Percentiles rank a stretch among this genome's conserved stretches.
phyloP scores from a whole-genome alignment of 2,113 vertebrate species.

The Taurulus bubalis region DNA sequence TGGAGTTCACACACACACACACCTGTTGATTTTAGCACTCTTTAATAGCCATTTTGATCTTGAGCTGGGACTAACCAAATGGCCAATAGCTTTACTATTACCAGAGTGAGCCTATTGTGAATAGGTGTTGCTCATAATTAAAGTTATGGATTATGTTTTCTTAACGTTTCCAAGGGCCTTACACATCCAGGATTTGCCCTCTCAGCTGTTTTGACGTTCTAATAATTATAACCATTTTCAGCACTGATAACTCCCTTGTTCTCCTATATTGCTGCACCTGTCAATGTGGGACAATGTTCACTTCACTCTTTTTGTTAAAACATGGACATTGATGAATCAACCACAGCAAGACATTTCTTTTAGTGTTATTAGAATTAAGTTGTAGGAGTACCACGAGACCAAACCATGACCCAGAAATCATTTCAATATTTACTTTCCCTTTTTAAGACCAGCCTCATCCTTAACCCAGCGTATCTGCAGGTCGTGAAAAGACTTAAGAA shows the following conservation, averaged over 20 bases:
- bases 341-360: neutral
- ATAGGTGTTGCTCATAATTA: neutral
- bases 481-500: neutral
- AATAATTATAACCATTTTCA: neutral
- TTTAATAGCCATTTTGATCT: neutral
- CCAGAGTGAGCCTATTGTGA: neutral
- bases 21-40: constrained; percentile 2
- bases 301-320: no score
- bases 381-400: neutral
- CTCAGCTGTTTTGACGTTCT: neutral
- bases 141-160: neutral
- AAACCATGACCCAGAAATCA: neutral
- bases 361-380: neutral
- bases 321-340: neutral
- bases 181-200: no score
- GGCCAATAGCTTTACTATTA: neutral
- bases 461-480: neutral
- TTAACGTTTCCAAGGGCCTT: neutral
- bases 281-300: no score
- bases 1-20: constrained; percentile 2
- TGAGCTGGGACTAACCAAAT: neutral
- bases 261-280: neutral
- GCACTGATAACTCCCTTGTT: neutral
- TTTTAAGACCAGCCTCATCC: neutral
- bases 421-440: neutral